phyloP scores from a whole-genome alignment of 2,113 vertebrate species.

The Egretta garzetta region DNA sequence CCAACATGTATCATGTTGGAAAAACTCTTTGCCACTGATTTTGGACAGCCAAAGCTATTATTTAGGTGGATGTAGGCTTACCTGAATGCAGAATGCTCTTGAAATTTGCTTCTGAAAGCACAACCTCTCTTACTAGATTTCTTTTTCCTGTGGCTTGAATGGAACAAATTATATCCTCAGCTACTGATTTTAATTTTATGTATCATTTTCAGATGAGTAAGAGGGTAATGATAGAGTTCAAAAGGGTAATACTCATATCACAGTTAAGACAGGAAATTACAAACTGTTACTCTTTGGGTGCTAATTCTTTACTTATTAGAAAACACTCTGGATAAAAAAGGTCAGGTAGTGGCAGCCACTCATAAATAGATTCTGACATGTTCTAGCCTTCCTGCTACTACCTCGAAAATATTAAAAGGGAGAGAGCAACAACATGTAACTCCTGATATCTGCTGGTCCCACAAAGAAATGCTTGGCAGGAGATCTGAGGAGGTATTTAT shows the following conservation, averaged over 20 bases:
- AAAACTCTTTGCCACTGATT: neutral
- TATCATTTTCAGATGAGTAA: conserved; percentile 40
- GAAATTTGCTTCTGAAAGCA: neutral
- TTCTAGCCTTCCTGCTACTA: neutral
- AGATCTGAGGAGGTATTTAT: neutral
- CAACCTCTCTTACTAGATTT: neutral
- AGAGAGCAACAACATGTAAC: neutral
- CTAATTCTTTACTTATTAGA: conserved; percentile 43
- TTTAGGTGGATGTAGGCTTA: neutral
- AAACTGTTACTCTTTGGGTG: neutral
- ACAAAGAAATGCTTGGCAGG: neutral
- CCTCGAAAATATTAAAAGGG: neutral
- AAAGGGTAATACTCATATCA: conserved; percentile 42
- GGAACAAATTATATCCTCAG: neutral
- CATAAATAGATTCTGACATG: conserved; percentile 4
- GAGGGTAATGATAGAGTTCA: conserved; percentile 48
- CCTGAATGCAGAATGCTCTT: neutral
- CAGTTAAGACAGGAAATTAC: conserved; percentile 39
- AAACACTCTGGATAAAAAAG: conserved; percentile 9
- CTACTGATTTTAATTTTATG: conserved; percentile 49
- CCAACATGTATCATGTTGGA: neutral
- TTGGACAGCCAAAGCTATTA: neutral
- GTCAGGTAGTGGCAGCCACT: neutral
- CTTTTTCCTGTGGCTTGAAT: neutral
- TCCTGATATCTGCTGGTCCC: neutral